These are phyloP conservation scores for Bos javanicus DNA, from an alignment of 2,113 vertebrate genomes.

Conservation along the genomic window DNA sequence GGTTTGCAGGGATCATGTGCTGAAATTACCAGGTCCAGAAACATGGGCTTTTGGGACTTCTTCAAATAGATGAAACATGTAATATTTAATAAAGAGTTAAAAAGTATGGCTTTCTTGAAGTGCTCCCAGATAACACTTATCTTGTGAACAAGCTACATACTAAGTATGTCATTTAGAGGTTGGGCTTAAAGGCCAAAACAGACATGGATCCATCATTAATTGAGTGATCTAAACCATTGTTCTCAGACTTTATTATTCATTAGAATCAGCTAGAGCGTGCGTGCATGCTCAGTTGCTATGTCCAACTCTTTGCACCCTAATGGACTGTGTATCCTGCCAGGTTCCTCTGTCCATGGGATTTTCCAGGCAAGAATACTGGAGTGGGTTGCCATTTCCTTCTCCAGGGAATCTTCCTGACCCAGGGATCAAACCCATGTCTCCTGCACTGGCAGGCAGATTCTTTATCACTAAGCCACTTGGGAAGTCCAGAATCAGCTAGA, in stretches of 20 bases:
- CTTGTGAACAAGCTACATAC: background rate
- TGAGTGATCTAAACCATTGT: background rate
- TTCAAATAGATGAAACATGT: background rate
- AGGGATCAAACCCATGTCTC: background rate
- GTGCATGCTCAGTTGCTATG: background rate
- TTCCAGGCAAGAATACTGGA: background rate
- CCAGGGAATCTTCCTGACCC: rapidly evolving
- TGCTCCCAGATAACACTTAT: background rate
- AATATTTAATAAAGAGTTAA: background rate
- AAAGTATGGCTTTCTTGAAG: background rate
- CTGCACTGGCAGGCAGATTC: background rate
- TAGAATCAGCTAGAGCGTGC: background rate
- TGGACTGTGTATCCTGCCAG: background rate
- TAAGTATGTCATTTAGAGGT: background rate
- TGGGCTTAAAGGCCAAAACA: background rate
- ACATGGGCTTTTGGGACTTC: background rate
- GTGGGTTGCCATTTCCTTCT: background rate
- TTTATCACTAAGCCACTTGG: background rate
- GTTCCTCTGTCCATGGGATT: background rate
- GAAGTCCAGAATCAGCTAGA: background rate
- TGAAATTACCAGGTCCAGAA: background rate
- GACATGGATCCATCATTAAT: background rate
- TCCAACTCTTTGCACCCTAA: background rate
- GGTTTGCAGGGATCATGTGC: background rate
- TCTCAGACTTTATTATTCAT: background rate